Evolutionary conservation across 2,888 invertebrate species (phyloP).

Genomic region (Blomia tropicalis): DNA sequence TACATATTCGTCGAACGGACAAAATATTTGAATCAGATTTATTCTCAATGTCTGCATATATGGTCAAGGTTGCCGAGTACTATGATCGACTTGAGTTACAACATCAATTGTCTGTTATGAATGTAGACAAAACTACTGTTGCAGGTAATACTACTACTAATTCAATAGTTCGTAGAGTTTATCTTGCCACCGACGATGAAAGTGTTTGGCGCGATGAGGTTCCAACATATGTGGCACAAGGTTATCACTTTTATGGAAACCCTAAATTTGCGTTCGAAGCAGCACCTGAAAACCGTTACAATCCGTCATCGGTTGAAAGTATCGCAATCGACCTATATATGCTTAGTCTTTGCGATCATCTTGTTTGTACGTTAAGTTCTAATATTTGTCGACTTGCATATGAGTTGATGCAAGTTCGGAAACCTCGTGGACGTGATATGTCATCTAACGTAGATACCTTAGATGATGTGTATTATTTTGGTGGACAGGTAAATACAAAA

Average conservation of each 20-base stretch:
- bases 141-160: conserved; percentile 2
- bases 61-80: conserved; percentile 76
- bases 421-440: conserved; percentile 2
- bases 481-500: conserved; percentile 57
- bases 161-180: conserved; percentile 27
- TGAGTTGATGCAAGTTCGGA: conserved; percentile 72
- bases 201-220: conserved; percentile 22
- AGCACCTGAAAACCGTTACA: conserved; percentile 47
- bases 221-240: conserved; percentile 2
- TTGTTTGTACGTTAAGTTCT: conserved; percentile 98
- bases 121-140: no score
- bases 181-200: conserved; percentile 31
- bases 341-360: conserved; percentile 67
- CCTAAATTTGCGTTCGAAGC: conserved; percentile 28
- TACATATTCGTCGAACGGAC: conserved; percentile 46
- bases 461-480: conserved; percentile 96
- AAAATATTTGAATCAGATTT: conserved; percentile 88
- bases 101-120: conserved; percentile 1
- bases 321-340: conserved; percentile 83
- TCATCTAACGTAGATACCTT: conserved; percentile 61
- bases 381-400: conserved; percentile 97
- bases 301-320: conserved; percentile 72
- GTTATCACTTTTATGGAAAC: conserved; percentile 30
- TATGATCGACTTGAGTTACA: conserved; percentile 48
- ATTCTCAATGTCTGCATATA: conserved; percentile 85